Conservation (phyloP, 2,113 vertebrate genomes). For the Jaculus jaculus region DNA sequence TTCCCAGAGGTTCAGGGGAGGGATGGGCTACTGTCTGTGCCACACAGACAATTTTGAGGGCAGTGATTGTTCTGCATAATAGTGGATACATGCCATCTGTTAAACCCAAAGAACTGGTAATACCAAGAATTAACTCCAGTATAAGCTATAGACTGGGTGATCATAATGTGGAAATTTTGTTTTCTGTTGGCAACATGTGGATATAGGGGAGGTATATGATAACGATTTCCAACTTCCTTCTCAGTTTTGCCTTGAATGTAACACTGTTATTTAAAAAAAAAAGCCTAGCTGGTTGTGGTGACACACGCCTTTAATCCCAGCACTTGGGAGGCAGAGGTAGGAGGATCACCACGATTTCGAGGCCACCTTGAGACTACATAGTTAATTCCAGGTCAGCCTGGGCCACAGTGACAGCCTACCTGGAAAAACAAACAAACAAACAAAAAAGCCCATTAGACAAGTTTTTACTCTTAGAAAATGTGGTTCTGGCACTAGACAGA, state of each 20-base stretch:
- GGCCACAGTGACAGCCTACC: too few relatives aligned
- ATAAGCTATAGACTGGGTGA: not conserved
- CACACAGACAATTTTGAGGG: not conserved
- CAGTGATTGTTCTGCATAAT: not conserved
- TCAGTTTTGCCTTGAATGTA: not conserved
- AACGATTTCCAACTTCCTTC: not conserved
- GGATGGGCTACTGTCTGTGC: not conserved
- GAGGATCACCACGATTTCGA: too few relatives aligned
- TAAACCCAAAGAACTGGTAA: not conserved
- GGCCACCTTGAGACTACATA: too few relatives aligned
- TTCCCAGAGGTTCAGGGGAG: not conserved
- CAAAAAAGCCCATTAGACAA: not conserved
- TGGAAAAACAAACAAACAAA: too few relatives aligned
- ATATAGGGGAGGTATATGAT: not conserved
- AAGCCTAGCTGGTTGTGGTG: too few relatives aligned
- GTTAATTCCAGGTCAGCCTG: too few relatives aligned
- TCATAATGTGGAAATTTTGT: too few relatives aligned
- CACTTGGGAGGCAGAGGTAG: too few relatives aligned
- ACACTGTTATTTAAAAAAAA: not conserved
- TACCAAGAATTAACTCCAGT: not conserved
- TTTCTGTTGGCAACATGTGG: not conserved
- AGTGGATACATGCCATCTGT: not conserved
- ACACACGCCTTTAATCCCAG: too few relatives aligned
- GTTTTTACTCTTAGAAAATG: constrained; percentile 23
- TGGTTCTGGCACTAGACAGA: not conserved